Conservation (phyloP, 2,888 invertebrate genomes). For the Eurois occulta region DNA sequence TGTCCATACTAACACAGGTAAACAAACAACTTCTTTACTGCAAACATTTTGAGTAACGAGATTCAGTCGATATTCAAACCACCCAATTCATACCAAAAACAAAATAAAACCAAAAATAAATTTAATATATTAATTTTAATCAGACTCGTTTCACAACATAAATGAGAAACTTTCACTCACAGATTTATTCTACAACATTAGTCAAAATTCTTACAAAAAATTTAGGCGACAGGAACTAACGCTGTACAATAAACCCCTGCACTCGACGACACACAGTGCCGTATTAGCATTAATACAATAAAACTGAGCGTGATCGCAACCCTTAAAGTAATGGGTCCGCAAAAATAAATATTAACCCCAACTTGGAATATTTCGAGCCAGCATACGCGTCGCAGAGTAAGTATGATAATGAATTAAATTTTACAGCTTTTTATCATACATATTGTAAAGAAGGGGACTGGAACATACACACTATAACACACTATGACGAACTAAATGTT, state of each 20-base stretch:
- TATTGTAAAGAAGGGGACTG: conserved; percentile 62
- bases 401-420: conserved; percentile 60
- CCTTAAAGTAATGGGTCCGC: conserved; percentile 66
- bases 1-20: neutral
- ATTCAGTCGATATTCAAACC: conserved; percentile 1
- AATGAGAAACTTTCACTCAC: conserved; percentile 83
- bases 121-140: conserved; percentile 87
- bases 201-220: conserved; percentile 75
- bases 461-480: conserved; percentile 68
- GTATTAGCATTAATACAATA: conserved; percentile 72
- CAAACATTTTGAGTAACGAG: neutral
- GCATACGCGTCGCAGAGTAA: conserved; percentile 62
- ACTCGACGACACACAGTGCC: conserved; percentile 78
- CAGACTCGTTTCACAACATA: conserved; percentile 89
- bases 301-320: conserved; percentile 69
- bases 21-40: neutral
- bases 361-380: conserved; percentile 82
- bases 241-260: conserved; percentile 78
- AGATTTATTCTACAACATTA: conserved; percentile 81
- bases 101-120: conserved; percentile 74
- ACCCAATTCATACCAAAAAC: conserved; percentile 17
- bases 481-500: conserved; percentile 66
- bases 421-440: conserved; percentile 65
- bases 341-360: conserved; percentile 73
- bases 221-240: conserved; percentile 75